Evolutionary conservation across 2,888 invertebrate genomes (phyloP).

Genomic region (Rosalia funebris): DNA sequence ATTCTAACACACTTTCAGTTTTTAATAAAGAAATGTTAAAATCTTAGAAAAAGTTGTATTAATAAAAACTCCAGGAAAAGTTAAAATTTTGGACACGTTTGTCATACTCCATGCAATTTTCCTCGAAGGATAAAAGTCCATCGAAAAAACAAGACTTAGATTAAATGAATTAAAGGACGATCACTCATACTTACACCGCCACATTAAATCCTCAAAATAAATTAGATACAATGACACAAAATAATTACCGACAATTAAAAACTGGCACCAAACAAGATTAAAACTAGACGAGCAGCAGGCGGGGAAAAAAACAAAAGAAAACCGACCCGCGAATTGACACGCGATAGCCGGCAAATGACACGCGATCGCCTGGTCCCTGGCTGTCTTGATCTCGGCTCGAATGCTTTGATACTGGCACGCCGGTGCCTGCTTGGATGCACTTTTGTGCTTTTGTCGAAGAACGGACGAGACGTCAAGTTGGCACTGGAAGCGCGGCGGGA

Average conservation of each 20-base stretch:
- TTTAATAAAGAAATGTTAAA: too few relatives aligned
- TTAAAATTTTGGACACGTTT: too few relatives aligned
- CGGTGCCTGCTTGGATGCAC: slow-evolving; percentile 41
- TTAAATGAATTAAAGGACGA: too few relatives aligned
- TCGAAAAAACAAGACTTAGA: too few relatives aligned
- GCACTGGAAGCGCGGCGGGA: slow-evolving; percentile 34
- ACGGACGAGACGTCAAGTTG: slow-evolving; percentile 16
- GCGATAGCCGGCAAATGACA: slow-evolving; percentile 42
- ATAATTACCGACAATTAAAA: slow-evolving; percentile 2
- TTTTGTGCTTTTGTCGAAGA: slow-evolving; percentile 39
- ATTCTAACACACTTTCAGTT: too few relatives aligned
- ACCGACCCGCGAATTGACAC: slow-evolving; percentile 16
- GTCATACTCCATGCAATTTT: too few relatives aligned
- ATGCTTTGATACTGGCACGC: slow-evolving; percentile 52
- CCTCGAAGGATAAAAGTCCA: too few relatives aligned
- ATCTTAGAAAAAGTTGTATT: too few relatives aligned
- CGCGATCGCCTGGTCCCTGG: slow-evolving; percentile 42
- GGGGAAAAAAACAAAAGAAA: slow-evolving; percentile 35
- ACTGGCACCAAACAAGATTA: background rate
- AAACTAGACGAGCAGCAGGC: slow-evolving; percentile 20
- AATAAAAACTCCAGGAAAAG: too few relatives aligned
- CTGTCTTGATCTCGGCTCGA: slow-evolving; percentile 53
- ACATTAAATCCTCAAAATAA: slow-evolving; percentile 2
- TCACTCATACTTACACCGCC: slow-evolving; percentile 6
- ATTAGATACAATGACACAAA: slow-evolving; percentile 2